Percentiles rank a stretch among this genome's conserved stretches.
These are phyloP conservation scores for Lepidurus couesii DNA, from an alignment of 1,140 invertebrate genomes.

Conservation along the genomic window DNA sequence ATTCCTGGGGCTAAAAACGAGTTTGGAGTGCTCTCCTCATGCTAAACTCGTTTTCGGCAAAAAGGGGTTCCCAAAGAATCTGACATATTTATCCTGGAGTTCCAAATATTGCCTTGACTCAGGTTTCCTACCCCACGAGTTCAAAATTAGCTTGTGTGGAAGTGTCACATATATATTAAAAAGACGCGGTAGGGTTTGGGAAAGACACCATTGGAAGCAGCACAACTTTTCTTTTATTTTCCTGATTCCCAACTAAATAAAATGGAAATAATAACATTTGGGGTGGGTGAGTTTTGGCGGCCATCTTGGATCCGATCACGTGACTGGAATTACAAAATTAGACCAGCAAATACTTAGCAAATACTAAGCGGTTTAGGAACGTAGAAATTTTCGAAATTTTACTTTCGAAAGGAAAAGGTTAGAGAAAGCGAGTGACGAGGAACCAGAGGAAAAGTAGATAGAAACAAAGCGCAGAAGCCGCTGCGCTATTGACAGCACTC, in stretches of 20 bases:
- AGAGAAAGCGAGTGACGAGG: constrained; percentile 2
- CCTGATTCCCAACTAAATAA: not conserved
- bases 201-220: not conserved
- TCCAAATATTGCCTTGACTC: not conserved
- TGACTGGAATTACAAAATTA: not conserved
- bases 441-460: constrained; percentile 4
- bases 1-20: not conserved
- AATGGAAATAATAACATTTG: not conserved
- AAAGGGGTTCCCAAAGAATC: not conserved
- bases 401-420: not conserved
- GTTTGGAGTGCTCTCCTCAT: not conserved
- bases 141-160: constrained; percentile 5
- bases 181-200: too few relatives aligned
- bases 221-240: not conserved
- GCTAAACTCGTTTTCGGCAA: not conserved
- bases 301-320: not conserved
- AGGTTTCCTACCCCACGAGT: not conserved
- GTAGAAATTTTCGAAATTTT: not conserved
- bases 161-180: too few relatives aligned
- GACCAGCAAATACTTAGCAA: not conserved
- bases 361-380: not conserved
- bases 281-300: not conserved
- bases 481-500: not conserved
- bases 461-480: not conserved
- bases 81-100: not conserved